Percentiles rank a stretch among this genome's conserved stretches.
Evolutionary conservation across 2,888 invertebrate genomes (phyloP).

Genomic region (Caenorhabditis drosophilae): DNA sequence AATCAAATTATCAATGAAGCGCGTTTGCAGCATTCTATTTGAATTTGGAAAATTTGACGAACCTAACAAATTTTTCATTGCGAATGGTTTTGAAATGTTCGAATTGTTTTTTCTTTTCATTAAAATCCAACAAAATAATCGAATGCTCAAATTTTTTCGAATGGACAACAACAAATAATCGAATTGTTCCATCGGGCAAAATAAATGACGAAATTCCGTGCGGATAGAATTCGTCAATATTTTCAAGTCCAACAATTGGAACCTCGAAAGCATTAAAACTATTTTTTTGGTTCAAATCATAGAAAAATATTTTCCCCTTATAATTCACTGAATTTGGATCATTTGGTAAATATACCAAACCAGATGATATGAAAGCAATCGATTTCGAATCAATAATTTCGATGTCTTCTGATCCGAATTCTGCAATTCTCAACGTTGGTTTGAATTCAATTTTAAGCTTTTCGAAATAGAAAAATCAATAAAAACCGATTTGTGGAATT

Average conservation of each 20-base stretch:
- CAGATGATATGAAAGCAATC: constrained; percentile 52
- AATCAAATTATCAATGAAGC: too few relatives aligned
- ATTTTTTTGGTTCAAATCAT: constrained; percentile 33
- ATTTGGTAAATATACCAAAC: constrained; percentile 39
- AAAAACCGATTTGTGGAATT: not conserved
- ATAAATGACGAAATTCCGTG: constrained; percentile 50
- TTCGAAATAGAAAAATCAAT: too few relatives aligned
- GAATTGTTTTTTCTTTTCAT: constrained; percentile 27
- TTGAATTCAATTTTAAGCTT: too few relatives aligned
- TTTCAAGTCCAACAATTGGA: constrained; percentile 15
- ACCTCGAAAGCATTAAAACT: constrained; percentile 15
- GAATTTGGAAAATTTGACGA: too few relatives aligned
- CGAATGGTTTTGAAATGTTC: constrained; percentile 40
- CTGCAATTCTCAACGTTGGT: constrained; percentile 17
- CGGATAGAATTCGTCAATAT: constrained; percentile 41
- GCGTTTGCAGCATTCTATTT: too few relatives aligned
- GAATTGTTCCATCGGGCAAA: constrained; percentile 32
- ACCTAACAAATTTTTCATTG: constrained; percentile 37
- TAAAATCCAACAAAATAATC: constrained; percentile 42
- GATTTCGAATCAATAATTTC: constrained; percentile 34
- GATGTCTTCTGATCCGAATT: constrained; percentile 53
- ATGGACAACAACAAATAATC: constrained; percentile 47
- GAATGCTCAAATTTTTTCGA: constrained; percentile 40
- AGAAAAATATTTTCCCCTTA: constrained; percentile 48
- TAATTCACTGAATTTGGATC: constrained; percentile 7